Conservation (phyloP, 64 coral and sea anemone genomes). For the Montipora capricornis region DNA sequence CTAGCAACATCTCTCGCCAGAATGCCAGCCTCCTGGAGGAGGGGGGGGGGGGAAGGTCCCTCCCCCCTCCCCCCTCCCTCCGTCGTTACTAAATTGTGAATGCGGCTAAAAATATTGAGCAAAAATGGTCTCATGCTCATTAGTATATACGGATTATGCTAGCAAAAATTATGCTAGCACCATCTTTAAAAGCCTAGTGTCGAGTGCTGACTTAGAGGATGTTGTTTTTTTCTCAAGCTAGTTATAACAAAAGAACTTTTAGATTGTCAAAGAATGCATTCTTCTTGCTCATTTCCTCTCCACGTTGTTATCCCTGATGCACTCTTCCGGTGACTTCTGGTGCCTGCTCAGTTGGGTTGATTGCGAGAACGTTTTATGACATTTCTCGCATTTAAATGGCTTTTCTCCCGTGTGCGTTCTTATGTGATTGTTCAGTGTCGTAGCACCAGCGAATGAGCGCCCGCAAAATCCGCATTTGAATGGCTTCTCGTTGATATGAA, state of each 20-base stretch:
- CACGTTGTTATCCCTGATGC: not conserved
- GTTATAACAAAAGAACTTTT: not conserved
- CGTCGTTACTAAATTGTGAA: too few relatives aligned
- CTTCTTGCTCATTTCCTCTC: not conserved
- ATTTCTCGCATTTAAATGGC: slow-evolving; percentile 85
- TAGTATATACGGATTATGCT: too few relatives aligned
- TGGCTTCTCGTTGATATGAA: slow-evolving; percentile 88
- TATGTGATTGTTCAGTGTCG: slow-evolving; percentile 89
- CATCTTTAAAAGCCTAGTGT: too few relatives aligned
- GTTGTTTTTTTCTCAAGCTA: not conserved
- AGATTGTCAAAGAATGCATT: not conserved
- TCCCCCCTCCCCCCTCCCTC: too few relatives aligned
- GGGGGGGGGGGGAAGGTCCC: too few relatives aligned
- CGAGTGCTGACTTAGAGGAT: not conserved
- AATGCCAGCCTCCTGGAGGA: too few relatives aligned
- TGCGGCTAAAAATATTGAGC: too few relatives aligned
- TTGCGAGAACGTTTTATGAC: slow-evolving; percentile 76
- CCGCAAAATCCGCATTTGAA: slow-evolving; percentile 91
- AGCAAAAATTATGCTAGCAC: too few relatives aligned
- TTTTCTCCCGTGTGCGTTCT: slow-evolving; percentile 88
- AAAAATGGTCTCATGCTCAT: too few relatives aligned
- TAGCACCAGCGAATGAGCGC: slow-evolving; percentile 84
- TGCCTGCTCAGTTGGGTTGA: slow-evolving; percentile 83
- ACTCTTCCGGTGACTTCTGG: slow-evolving; percentile 79
- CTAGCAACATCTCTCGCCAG: too few relatives aligned